Percentiles rank a stretch among this genome's conserved stretches.
These are phyloP conservation scores for Gymnoscopelus braueri DNA, from an alignment of 2,797 vertebrate species.

Conservation along the genomic window DNA sequence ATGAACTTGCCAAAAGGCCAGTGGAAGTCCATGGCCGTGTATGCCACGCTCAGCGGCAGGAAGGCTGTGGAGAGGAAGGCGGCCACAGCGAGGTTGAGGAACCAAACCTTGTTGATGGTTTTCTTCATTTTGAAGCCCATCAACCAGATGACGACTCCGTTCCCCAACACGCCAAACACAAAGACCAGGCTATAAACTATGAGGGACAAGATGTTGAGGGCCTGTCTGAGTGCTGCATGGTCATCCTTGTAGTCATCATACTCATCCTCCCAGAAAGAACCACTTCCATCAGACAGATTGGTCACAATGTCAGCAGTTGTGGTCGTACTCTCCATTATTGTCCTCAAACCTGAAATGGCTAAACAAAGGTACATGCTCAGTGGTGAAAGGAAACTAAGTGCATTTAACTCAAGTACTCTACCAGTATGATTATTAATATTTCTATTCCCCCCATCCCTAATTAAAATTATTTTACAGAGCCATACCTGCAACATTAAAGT, in stretches of 20 bases:
- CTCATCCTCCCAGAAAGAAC: constrained; percentile 58
- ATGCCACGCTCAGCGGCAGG: constrained; percentile 86
- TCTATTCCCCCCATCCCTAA: too few species aligned
- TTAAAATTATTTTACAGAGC: too few species aligned
- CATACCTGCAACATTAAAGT: too few species aligned
- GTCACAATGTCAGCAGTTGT: constrained; percentile 48
- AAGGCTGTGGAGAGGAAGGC: constrained; percentile 92
- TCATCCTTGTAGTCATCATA: constrained; percentile 70
- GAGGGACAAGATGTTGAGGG: constrained; percentile 81
- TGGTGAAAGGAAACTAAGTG: too few species aligned
- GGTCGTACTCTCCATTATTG: constrained; percentile 33
- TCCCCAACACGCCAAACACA: constrained; percentile 86
- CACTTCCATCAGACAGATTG: constrained; percentile 38
- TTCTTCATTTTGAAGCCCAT: constrained; percentile 92
- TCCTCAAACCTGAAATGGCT: constrained; percentile 39
- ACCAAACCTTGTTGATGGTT: constrained; percentile 89
- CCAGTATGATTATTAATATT: too few species aligned
- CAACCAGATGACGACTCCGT: constrained; percentile 90
- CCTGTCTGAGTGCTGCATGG: constrained; percentile 64
- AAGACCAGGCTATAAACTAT: constrained; percentile 83
- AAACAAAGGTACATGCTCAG: neutral
- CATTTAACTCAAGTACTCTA: too few species aligned
- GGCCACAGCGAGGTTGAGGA: constrained; percentile 89
- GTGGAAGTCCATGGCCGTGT: constrained; percentile 85
- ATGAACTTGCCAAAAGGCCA: constrained; percentile 91